A percentile compares a stretch with the other conserved stretches of the same genome.
Conservation (phyloP, 2,113 vertebrate species). For the Pogona vitticeps region DNA sequence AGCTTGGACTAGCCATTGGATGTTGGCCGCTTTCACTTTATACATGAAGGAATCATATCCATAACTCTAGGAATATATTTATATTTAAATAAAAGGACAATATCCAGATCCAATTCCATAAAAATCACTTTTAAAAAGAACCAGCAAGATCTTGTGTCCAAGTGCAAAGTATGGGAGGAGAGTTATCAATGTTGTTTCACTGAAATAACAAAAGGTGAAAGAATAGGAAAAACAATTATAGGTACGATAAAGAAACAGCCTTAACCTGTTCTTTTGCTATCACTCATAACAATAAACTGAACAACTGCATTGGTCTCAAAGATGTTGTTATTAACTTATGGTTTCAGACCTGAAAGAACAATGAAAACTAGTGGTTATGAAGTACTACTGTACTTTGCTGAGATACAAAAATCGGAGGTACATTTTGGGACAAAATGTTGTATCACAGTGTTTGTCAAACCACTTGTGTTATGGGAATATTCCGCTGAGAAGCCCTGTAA, state of each 20-base stretch:
- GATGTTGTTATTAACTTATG: slow-evolving; percentile 9
- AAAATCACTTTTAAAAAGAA: not conserved
- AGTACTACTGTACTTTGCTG: not conserved
- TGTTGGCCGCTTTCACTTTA: no score
- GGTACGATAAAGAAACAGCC: slow-evolving; percentile 2
- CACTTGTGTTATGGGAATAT: not conserved
- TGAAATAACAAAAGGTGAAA: slow-evolving; percentile 24
- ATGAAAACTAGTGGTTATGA: not conserved
- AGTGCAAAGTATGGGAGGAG: not conserved
- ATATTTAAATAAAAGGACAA: not conserved
- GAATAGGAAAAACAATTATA: slow-evolving; percentile 32
- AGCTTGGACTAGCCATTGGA: no score
- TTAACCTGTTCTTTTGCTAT: slow-evolving; percentile 18
- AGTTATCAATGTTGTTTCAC: not conserved
- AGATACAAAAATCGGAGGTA: not conserved
- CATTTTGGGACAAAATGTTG: not conserved
- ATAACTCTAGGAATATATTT: not conserved
- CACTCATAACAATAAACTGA: slow-evolving; percentile 29
- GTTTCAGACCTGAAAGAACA: not conserved
- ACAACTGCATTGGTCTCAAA: not conserved
- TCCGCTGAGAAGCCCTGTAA: not conserved
- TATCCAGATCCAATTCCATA: not conserved
- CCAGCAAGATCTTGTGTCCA: not conserved
- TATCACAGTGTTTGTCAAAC: not conserved
- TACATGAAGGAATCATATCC: not conserved